Percentiles rank a stretch among this genome's conserved stretches.
These are phyloP conservation scores for Eulemur albifrons DNA, from an alignment of 2,797 vertebrate species.

Conservation along the genomic window DNA sequence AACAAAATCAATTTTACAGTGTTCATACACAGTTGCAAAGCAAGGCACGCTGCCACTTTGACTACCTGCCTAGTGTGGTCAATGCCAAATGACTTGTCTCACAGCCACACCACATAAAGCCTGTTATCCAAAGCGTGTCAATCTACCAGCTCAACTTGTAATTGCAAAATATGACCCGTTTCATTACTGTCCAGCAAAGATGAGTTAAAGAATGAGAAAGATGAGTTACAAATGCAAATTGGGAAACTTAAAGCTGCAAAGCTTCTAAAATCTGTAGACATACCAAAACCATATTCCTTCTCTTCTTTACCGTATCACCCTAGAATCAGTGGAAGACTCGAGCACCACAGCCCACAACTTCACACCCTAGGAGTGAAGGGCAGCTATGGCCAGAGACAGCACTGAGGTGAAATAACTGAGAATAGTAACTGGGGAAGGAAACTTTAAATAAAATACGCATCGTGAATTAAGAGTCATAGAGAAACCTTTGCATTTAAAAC, in stretches of 20 bases:
- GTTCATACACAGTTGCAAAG: background rate
- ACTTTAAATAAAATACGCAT: background rate
- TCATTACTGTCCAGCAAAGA: background rate
- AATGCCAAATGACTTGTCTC: no score
- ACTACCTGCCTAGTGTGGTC: background rate
- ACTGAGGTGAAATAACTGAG: fast-evolving
- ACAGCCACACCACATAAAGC: background rate
- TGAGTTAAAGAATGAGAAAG: background rate
- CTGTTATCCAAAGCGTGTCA: background rate
- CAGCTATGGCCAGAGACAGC: fast-evolving
- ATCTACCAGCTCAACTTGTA: background rate
- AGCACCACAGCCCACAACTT: fast-evolving
- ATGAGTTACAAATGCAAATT: background rate
- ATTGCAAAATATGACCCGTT: background rate
- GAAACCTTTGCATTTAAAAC: background rate
- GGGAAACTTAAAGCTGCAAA: background rate
- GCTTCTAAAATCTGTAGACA: background rate
- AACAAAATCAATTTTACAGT: slow-evolving; percentile 2
- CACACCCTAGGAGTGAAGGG: fast-evolving
- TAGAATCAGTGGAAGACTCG: fast-evolving
- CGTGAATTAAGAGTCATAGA: background rate
- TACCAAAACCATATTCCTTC: background rate
- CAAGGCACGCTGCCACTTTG: background rate
- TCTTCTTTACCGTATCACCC: background rate
- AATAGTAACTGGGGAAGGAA: no score